phyloP scores from a whole-genome alignment of 2,797 vertebrate genomes.

The Bradypodion pumilum region DNA sequence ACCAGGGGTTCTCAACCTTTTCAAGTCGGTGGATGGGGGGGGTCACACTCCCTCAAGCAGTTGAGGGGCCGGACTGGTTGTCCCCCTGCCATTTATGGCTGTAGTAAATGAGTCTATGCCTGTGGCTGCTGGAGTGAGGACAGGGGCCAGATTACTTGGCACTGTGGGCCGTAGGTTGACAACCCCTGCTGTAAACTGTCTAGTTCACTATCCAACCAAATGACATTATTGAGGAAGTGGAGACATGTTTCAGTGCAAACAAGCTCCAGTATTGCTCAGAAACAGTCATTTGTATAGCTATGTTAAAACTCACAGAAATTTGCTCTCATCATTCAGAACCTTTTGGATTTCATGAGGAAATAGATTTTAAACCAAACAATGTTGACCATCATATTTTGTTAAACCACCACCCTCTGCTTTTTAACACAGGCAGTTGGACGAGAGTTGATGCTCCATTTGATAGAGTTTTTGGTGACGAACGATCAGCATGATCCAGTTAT shows the following conservation, averaged over 20 bases:
- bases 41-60: no score
- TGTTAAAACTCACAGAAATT: neutral
- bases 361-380: neutral
- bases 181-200: no score
- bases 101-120: no score
- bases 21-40: no score
- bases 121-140: no score
- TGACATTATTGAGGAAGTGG: neutral
- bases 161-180: no score
- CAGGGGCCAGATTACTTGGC: no score
- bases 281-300: neutral
- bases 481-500: slow-evolving; percentile 79
- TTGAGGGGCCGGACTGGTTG: no score
- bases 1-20: no score
- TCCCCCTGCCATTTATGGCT: no score
- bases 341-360: neutral
- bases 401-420: neutral
- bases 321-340: no score
- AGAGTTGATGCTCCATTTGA: slow-evolving; percentile 89
- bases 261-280: neutral
- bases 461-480: slow-evolving; percentile 82
- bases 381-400: slow-evolving; percentile 4
- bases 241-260: neutral
- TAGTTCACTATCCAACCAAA: neutral
- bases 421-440: slow-evolving; percentile 85